Conservation (phyloP, 2,888 invertebrate genomes). For the Argyresthia albistria region DNA sequence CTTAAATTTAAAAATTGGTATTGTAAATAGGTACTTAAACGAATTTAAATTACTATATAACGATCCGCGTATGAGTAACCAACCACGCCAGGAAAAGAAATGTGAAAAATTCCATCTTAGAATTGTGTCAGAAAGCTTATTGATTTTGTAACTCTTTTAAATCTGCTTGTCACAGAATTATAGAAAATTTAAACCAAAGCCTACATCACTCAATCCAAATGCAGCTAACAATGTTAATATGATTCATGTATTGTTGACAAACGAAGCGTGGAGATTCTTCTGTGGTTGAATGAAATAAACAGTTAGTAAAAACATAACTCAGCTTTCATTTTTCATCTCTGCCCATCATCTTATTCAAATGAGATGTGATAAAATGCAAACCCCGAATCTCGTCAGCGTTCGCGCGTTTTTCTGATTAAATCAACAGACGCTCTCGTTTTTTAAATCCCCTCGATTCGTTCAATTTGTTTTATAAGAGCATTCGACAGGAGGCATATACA, state of each 20-base stretch:
- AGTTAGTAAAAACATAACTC: conserved; percentile 47
- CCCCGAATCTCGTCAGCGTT: neutral
- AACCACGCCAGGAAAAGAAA: conserved; percentile 23
- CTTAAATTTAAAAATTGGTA: conserved; percentile 34
- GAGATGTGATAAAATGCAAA: neutral
- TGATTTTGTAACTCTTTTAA: neutral
- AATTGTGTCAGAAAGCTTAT: neutral
- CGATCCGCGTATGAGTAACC: conserved; percentile 34
- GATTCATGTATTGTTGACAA: too few species aligned
- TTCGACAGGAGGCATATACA: neutral
- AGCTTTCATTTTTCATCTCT: neutral
- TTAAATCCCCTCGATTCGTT: conserved; percentile 4
- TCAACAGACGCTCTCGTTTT: conserved; percentile 3
- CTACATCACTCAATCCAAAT: too few species aligned
- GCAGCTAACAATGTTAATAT: too few species aligned
- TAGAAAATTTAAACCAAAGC: too few species aligned
- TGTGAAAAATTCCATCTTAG: neutral
- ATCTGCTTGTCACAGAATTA: too few species aligned
- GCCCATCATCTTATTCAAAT: neutral
- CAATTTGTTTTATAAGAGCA: conserved; percentile 1
- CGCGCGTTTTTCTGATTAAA: conserved; percentile 3
- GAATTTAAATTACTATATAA: conserved; percentile 58
- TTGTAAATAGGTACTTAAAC: conserved; percentile 68
- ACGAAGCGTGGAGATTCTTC: neutral
- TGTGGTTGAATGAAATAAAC: conserved; percentile 55